Evolutionary conservation across 2,113 vertebrate genomes (phyloP).

Genomic region (Prunella fulvescens): DNA sequence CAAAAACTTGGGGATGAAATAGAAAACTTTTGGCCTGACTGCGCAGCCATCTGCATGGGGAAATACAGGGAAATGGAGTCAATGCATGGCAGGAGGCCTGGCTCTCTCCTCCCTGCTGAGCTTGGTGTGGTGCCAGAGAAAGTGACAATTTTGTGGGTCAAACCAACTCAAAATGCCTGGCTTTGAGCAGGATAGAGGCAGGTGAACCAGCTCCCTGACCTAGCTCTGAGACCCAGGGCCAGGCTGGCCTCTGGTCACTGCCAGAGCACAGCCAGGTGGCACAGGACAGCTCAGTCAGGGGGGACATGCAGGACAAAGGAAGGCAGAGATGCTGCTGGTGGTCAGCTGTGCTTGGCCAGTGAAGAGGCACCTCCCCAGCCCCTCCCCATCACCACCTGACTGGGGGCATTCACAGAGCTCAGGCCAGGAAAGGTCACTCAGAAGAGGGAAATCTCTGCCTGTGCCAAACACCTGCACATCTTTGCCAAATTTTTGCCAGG

Average conservation of each 20-base stretch:
- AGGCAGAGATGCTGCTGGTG: background rate
- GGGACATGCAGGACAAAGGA: background rate
- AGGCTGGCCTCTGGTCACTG: background rate
- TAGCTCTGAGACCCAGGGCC: background rate
- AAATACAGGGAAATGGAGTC: constrained; percentile 63
- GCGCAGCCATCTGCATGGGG: constrained; percentile 83
- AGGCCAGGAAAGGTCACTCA: background rate
- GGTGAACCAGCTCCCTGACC: background rate
- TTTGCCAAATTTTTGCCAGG: background rate
- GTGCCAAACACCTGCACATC: background rate
- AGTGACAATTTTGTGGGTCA: background rate
- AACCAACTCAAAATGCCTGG: background rate
- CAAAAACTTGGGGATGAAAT: constrained; percentile 82
- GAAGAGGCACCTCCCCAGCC: background rate
- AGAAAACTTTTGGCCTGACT: constrained; percentile 85
- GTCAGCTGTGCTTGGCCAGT: background rate
- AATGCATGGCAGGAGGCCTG: background rate
- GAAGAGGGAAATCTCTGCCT: background rate
- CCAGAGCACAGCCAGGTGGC: background rate
- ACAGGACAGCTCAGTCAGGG: background rate
- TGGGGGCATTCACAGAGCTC: background rate
- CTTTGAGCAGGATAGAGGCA: background rate
- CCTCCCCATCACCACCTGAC: background rate
- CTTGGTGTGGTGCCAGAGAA: background rate
- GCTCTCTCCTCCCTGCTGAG: background rate